A percentile compares a stretch with the other conserved stretches of the same genome.
These are phyloP conservation scores for Martes martes DNA, from an alignment of 2,113 vertebrate species.

Conservation along the genomic window DNA sequence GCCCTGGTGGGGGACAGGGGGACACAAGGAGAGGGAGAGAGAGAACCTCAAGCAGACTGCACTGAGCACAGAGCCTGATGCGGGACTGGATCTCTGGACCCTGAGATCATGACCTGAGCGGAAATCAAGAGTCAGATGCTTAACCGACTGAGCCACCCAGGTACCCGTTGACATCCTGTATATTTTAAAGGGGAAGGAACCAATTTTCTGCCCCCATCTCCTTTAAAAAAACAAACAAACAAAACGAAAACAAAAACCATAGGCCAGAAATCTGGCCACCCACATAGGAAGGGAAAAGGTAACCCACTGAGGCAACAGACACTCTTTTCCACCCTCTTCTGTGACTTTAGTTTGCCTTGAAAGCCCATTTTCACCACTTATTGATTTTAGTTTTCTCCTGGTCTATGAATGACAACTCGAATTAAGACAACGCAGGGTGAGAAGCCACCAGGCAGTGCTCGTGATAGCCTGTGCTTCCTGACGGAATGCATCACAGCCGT, in stretches of 20 bases:
- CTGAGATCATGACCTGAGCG: not conserved
- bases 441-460: constrained; percentile 68
- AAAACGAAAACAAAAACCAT: not conserved
- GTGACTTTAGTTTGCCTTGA: constrained; percentile 65
- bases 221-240: not conserved
- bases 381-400: constrained; percentile 81
- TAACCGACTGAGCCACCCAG: not conserved
- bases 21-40: not conserved
- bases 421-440: constrained; percentile 79
- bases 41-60: not conserved
- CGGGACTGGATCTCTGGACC: not conserved
- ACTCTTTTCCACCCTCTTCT: not conserved
- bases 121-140: not conserved
- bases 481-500: not conserved
- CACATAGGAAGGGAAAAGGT: not conserved
- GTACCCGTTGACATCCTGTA: accelerated
- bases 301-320: not conserved
- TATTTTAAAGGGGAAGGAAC: not conserved
- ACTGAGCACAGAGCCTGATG: not conserved
- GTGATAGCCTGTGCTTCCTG: constrained; percentile 33
- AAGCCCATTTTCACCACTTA: constrained; percentile 75
- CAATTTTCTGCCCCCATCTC: not conserved
- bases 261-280: not conserved
- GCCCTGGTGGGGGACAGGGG: not conserved
- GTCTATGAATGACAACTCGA: constrained; percentile 74